A percentile compares a stretch with the other conserved stretches of the same genome.
Evolutionary conservation across 1,140 invertebrate genomes (phyloP).

Genomic region (Marisa cornuarietis): DNA sequence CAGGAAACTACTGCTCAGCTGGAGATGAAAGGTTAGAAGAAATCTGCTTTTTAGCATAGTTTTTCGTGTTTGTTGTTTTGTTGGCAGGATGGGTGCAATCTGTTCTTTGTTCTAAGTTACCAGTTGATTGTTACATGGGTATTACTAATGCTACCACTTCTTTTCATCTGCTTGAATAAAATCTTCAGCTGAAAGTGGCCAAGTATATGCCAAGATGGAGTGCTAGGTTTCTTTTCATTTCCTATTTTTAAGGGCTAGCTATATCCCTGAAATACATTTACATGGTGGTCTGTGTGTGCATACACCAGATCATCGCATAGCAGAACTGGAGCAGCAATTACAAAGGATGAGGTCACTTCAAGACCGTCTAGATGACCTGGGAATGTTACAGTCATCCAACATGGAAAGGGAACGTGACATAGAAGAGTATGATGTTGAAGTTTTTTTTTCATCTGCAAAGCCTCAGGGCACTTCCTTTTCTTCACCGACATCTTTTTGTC

Average conservation of each 20-base stretch:
- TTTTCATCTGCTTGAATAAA: too few relatives aligned
- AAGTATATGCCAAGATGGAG: too few relatives aligned
- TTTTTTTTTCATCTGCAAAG: too few relatives aligned
- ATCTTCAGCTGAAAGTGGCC: too few relatives aligned
- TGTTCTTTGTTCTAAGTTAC: too few relatives aligned
- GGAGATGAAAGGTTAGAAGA: constrained; percentile 43
- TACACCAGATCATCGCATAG: constrained; percentile 38
- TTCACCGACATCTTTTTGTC: too few relatives aligned
- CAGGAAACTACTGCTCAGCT: constrained; percentile 33
- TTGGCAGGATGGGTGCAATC: not conserved
- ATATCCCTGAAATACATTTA: not conserved
- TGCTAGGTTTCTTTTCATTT: too few relatives aligned
- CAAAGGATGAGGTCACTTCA: constrained; percentile 39
- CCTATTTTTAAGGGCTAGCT: too few relatives aligned
- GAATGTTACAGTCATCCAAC: constrained; percentile 31
- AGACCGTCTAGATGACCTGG: constrained; percentile 47
- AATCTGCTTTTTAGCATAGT: not conserved
- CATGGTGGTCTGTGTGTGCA: not conserved
- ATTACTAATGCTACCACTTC: too few relatives aligned
- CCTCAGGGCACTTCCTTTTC: too few relatives aligned
- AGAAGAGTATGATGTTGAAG: constrained; percentile 29
- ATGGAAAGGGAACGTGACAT: constrained; percentile 37
- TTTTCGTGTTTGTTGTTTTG: not conserved
- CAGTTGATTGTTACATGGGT: too few relatives aligned
- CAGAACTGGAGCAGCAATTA: constrained; percentile 38